Conservation (phyloP, 2,113 vertebrate species). For the Misgurnus mizolepis region DNA sequence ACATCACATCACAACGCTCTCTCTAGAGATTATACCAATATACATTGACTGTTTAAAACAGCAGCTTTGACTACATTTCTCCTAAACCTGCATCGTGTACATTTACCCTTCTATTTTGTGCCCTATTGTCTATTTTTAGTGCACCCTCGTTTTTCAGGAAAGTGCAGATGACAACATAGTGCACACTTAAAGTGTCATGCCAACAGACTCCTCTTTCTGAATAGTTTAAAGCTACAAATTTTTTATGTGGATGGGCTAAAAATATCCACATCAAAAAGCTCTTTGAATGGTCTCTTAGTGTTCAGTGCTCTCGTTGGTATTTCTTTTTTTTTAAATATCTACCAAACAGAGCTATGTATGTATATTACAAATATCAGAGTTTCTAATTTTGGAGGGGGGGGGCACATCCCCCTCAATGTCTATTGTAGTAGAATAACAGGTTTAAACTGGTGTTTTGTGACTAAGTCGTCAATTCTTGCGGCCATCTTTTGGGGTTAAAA, state of each 20-base stretch:
- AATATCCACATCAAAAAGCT: conserved; percentile 67
- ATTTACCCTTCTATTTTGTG: conserved; percentile 45
- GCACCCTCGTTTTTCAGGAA: conserved; percentile 57
- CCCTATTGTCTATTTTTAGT: conserved; percentile 71
- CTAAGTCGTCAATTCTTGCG: conserved; percentile 4
- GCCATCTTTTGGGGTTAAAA: background rate
- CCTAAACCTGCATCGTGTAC: conserved; percentile 36
- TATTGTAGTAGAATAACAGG: background rate
- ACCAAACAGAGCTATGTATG: background rate
- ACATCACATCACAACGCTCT: background rate
- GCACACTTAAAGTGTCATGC: conserved; percentile 64
- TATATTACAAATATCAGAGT: no score
- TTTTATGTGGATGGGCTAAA: conserved; percentile 54
- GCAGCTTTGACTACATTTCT: conserved; percentile 15
- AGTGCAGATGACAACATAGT: conserved; percentile 61
- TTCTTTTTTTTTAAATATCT: conserved; percentile 60
- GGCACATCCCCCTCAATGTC: background rate
- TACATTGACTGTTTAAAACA: conserved; percentile 37
- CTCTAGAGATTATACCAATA: conserved; percentile 16
- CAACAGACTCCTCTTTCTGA: conserved; percentile 62
- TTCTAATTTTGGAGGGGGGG: no score
- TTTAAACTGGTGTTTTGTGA: background rate
- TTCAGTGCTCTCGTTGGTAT: conserved; percentile 50
- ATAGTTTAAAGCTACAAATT: conserved; percentile 61
- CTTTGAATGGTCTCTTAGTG: conserved; percentile 60